Base-by-base conservation (phyloP, 2,888 invertebrate genomes). In the Oxyteleia sp. region DNA sequence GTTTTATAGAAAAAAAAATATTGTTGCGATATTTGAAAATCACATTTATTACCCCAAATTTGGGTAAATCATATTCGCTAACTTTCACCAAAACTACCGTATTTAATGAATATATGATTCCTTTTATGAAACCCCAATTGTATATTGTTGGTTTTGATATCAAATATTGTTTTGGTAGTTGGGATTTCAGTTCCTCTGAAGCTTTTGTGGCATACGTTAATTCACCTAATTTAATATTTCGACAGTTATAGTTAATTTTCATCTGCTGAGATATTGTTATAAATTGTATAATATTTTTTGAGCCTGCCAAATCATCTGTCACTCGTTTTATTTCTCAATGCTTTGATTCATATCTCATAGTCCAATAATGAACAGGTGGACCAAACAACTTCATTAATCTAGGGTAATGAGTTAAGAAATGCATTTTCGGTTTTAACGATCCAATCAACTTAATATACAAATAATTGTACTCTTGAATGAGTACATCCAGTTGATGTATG, bases 271-370 rank as follows among this genome's bases (percentile, higher is more conserved):
- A 47, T 13, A 49, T 41, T 11, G 38, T 69, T 15, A 82, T 11
- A 53, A 51, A 66, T 57, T 63, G 63, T 18, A 45, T 15, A 35
- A 51, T 41, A 41, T 74, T 74, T 29, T 45, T 15, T 13, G 74
- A 63, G 2, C 74, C 74, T 13, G 53, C 63, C 2, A 74, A 29
- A 10, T 16, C 16, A 16, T 51, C 43, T 20, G 51, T 20, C 0
- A 63, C 20, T n/a, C 45, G 26, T 64, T 74, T 74, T 16, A 63
- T 38, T 13, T 63, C 53, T 5, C 74, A 41, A 26, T 74, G 74
- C 38, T 74, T 74, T 4, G 63, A 63, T 26, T 74, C 74, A 38
- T 18, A 26, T 16, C 74, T 55, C 74, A 74, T 74, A 1, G 63
- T 43, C 63, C 74, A 74, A 63, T 63, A 64, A 10, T 51, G 51